A percentile compares a stretch with the other conserved stretches of the same genome.
Evolutionary conservation across 1,140 invertebrate genomes (phyloP).

Genomic region (Muscidifurax raptorellus): DNA sequence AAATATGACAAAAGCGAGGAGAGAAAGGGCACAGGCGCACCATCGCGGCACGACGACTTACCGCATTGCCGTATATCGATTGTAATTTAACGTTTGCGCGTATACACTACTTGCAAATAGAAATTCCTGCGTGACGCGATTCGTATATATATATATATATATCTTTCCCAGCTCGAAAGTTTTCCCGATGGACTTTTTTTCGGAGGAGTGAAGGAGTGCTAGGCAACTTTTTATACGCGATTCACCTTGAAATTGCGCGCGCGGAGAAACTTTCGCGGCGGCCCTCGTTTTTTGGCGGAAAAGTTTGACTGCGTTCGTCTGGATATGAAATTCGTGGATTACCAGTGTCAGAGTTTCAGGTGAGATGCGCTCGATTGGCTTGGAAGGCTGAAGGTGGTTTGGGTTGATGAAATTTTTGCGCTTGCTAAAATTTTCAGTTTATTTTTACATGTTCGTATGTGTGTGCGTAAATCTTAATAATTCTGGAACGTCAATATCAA

Average conservation of each 20-base stretch:
- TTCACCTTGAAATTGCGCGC: slow-evolving; percentile 5
- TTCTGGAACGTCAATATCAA: no score
- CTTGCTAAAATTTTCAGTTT: no score
- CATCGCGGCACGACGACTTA: slow-evolving; percentile 40
- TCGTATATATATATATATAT: background rate
- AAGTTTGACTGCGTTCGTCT: background rate
- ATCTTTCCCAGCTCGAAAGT: background rate
- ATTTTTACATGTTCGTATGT: no score
- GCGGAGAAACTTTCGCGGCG: background rate
- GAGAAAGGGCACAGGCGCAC: background rate
- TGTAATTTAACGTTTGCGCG: slow-evolving; percentile 54
- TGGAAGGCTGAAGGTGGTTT: background rate
- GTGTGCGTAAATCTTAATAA: no score
- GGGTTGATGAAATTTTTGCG: background rate
- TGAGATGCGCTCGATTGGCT: background rate
- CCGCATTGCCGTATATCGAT: slow-evolving; percentile 60
- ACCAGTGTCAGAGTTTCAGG: background rate
- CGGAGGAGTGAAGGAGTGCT: background rate
- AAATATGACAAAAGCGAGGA: background rate
- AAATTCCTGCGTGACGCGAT: slow-evolving; percentile 6
- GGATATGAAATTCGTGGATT: background rate
- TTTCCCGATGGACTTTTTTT: background rate
- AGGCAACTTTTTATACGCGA: background rate
- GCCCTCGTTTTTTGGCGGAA: background rate
- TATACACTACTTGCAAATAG: slow-evolving; percentile 38